phyloP scores from a whole-genome alignment of 2,113 vertebrate species.

The Eclectus roratus region DNA sequence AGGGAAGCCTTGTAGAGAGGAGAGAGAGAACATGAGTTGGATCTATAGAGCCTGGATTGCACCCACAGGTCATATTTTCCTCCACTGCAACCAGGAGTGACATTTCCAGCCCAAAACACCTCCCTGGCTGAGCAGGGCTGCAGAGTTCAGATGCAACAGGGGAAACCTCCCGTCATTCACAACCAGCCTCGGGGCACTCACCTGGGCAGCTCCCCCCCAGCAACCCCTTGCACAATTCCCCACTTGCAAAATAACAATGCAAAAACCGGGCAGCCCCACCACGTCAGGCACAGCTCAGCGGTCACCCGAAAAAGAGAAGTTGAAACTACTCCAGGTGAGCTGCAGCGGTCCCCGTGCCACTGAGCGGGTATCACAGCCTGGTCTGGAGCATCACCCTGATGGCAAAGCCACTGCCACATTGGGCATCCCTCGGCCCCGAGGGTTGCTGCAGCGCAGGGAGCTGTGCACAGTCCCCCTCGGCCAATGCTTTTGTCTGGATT shows the following conservation, averaged over 20 bases:
- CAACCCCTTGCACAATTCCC: neutral
- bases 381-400: rapidly evolving
- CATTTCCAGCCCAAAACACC: neutral
- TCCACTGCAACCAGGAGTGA: neutral
- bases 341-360: neutral
- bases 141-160: neutral
- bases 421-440: neutral
- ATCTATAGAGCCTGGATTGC: neutral
- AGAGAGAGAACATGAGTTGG: neutral
- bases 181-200: neutral
- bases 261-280: rapidly evolving
- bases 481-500: neutral
- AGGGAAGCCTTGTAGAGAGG: neutral
- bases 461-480: rapidly evolving
- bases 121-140: rapidly evolving
- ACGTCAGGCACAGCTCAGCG: neutral
- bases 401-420: rapidly evolving
- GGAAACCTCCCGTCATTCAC: rapidly evolving
- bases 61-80: neutral
- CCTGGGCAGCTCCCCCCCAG: neutral
- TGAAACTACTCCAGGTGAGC: neutral
- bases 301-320: neutral
- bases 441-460: neutral
- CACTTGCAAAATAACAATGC: neutral
- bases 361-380: rapidly evolving